phyloP scores from a whole-genome alignment of 1,140 invertebrate genomes.

The Delia radicum region DNA sequence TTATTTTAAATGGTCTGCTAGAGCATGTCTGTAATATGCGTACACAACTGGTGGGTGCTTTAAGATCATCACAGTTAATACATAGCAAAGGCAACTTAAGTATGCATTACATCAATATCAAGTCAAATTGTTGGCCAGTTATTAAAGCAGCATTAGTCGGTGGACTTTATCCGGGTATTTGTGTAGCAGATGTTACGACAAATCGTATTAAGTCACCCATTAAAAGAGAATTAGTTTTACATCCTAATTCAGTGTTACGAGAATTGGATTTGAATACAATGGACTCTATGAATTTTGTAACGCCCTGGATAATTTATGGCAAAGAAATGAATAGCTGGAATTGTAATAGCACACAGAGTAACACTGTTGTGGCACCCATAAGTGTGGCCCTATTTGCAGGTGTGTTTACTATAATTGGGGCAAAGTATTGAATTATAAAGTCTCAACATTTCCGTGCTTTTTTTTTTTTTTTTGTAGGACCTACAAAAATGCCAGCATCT shows the following conservation, averaged over 20 bases:
- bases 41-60: constrained; percentile 77
- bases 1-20: constrained; percentile 41
- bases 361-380: constrained; percentile 76
- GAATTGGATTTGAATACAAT: constrained; percentile 47
- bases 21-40: constrained; percentile 55
- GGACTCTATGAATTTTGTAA: constrained; percentile 60
- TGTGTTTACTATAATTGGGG: constrained; percentile 9
- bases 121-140: constrained; percentile 88
- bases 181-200: constrained; percentile 60
- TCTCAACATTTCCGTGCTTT: neutral
- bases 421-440: too few relatives aligned
- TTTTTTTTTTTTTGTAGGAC: neutral
- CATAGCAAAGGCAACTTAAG: constrained; percentile 72
- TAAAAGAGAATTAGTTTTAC: constrained; percentile 31
- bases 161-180: constrained; percentile 86
- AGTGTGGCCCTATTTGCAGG: constrained; percentile 71
- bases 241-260: constrained; percentile 67
- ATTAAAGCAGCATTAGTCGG: constrained; percentile 87
- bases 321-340: constrained; percentile 71
- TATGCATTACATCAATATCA: constrained; percentile 76
- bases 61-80: constrained; percentile 84
- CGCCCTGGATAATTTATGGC: constrained; percentile 84
- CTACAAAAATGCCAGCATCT: constrained; percentile 58
- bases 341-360: constrained; percentile 69
- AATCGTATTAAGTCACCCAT: constrained; percentile 34